Evolutionary conservation across 1,140 invertebrate genomes (phyloP), one percentile per base, ranked within the genome.

Genomic region (Drosophila parvula): DNA sequence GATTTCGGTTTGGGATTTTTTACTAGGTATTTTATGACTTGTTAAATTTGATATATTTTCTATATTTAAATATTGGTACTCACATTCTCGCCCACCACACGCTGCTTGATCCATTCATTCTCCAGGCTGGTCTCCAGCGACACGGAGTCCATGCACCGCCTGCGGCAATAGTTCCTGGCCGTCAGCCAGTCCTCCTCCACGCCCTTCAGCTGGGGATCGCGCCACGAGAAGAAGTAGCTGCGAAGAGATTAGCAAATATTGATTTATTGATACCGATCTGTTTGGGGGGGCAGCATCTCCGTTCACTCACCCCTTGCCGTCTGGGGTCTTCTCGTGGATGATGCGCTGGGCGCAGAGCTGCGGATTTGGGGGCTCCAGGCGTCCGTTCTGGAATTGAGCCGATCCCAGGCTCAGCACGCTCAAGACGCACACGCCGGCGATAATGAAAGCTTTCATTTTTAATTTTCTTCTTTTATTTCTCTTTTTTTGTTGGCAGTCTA

Each of bases 141-240:
- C 8, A 97, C 95, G 14, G 96, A 94, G 91, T 97, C 96, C 96
- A 97, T 97, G 92, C 96, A 97, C 28, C 96, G 94, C 91, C 96
- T 94, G 74, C 96, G 94, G 91, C 96, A 97, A 92, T 94, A 97
- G 91, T 97, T 97, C 78, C 96, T 94, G 3, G 94, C 96, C 14
- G 94, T 95, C 36, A 97, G 92, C 96, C 96, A 97, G 91, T 97
- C 96, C 76, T 95, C 93, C 92, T 97, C 96, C 38, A 95, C 94
- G 28, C 95, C 94, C 44, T 93, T 93, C 22, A 95, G 94, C 36
- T 94, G 93, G 5, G 94, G 94, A 82, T 97, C 96, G 61, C 95
- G 94, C 96, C 96, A 97, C n/a, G 96, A 96, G 92, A 96, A 96
- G 92, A 95, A 97, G 91, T 97, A 97, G 27, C 95, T 96, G 36